Base-by-base conservation (phyloP, 1,140 invertebrate species). In the Phymastichus coffea region DNA sequence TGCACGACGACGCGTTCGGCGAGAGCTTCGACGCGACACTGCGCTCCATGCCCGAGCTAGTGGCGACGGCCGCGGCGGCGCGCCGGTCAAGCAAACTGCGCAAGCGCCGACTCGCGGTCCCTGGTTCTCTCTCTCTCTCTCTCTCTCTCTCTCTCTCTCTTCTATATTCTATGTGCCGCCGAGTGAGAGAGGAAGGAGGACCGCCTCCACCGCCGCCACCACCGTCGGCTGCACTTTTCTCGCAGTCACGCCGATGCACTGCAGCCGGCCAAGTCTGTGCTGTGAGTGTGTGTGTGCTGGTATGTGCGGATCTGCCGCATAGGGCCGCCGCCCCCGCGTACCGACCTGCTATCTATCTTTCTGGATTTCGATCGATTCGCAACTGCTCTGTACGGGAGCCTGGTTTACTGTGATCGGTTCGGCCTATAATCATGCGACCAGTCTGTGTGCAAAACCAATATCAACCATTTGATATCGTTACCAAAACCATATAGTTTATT, bases 11-110 rank as follows among this genome's bases (percentile, higher is more conserved):
- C 80, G 78, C 82, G 80, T 82, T 85, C 82, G 81, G 80, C 79
- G 81, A 81, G 85, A 85, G 82, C 86, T 86, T 86, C 85, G 83
- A 85, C 85, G 85, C 85, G 85, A 86, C 84, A 87, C 86, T 87
- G 85, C 81, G 80, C 81, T 81, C 77, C 73, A 63, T 47, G 56
- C 53, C 51, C 54, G 64, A 70, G 38, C 51, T 33, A 44, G 61
- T 23, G 54, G 44, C 25, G 44, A 41, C 62, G 61, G 46, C 23
- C 46, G 63, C 14, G 30, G 53, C 30, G 6, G 51, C 17, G 51
- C 41, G 54, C 44, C 67, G 66, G 51, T 52, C 67, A 70, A 65
- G 57, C 70, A 67, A 66, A 70, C 66, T 70, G 70, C 68, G 70
- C 61, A 48, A 57, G 57, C 66, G 63, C 61, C 57, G 56, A 44